Evolutionary conservation across 2,797 vertebrate species (phyloP), one percentile per base, ranked within the genome.

Genomic region (Tenualosa ilisha): DNA sequence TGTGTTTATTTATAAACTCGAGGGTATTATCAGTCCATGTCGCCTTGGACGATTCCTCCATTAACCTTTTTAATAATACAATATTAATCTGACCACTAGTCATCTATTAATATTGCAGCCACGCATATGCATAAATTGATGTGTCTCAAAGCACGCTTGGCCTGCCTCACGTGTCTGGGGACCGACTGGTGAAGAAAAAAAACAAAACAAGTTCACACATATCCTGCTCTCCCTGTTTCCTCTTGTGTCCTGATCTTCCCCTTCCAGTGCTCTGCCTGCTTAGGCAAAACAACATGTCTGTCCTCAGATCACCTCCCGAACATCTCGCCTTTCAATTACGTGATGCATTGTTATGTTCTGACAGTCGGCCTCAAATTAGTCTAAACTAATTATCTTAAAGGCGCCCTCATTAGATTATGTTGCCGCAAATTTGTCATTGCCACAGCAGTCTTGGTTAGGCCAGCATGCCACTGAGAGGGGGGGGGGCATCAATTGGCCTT

Each of bases 331-430:
- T 87, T 87, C 85, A 82, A 85, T 91, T 83, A 90, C 85, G 87
- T 87, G 68, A 88, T 85, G 86, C 81, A 91, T 91, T 87, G 87
- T 89, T 90, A 85, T 63, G 82, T 91, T 89, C 85, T 91, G 89
- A 92, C 91, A 92, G 89, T 86, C 85, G 85, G 88, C 85, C 89
- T 92, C 89, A 92, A 90, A 92, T 92, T 89, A 90, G 88, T 91
- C 72, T 84, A 86, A 91, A 4, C 72, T 89, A 91, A 94, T 94
- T 92, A 93, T 86, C 87, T 85, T 86, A 86, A 93, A 91, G 88
- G 88, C 85, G 86, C 81, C 84, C 81, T 86, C 89, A 87, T 92
- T 90, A 92, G 89, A 90, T 84, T 84, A 83, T 65, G 72, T 85
- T 89, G 89, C 87, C 82, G 83, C 84, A 85, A 85, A 88, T 92